Evolutionary conservation across 1,140 invertebrate genomes (phyloP), one percentile per base, ranked within the genome.

Genomic region (Anoplolepis gracilipes): DNA sequence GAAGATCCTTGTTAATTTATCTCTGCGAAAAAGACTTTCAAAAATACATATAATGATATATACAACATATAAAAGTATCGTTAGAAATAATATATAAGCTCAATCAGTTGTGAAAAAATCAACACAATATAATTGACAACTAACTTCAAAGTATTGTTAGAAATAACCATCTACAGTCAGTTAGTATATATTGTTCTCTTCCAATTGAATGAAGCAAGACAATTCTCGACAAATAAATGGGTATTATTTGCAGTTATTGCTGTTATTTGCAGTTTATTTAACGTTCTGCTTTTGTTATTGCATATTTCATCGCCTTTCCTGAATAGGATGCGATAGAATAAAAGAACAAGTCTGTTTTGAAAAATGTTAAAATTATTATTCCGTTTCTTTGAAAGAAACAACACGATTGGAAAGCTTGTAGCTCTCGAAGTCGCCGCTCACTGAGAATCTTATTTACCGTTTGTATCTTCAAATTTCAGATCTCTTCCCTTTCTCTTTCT

Each of bases 331-430:
- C 67, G 28, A 72, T 72, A 82, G 78, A 82, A 82, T 82, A 73
- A 81, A n/a, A 72, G 36, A 61, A 61, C 28, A 53, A 82, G n/a
- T 81, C 59, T 61, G 65, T 82, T 82, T 57, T 82, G 65, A 82
- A 39, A 82, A 82, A 82, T 82, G 67, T 73, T 82, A 73, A 82
- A 82, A 82, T 82, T 82, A 73, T 72, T 82, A 82, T 53, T 62
- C 78, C 36, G 19, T 59, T 82, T 16, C 53, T 59, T 49, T 59
- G 25, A 73, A 59, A 59, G 78, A 82, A 82, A 82, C 77, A 79
- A 79, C 53, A 46, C 49, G 39, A 49, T 19, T 79, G 16, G 28
- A 73, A 61, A 59, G 36, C 65, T 81, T 19, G 22, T 57, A 69
- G 64, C 36, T 61, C 39, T 39, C 67, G 25, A 82, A 73, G 53